Conservation (phyloP, 2,113 vertebrate species). For the Bucco capensis region DNA sequence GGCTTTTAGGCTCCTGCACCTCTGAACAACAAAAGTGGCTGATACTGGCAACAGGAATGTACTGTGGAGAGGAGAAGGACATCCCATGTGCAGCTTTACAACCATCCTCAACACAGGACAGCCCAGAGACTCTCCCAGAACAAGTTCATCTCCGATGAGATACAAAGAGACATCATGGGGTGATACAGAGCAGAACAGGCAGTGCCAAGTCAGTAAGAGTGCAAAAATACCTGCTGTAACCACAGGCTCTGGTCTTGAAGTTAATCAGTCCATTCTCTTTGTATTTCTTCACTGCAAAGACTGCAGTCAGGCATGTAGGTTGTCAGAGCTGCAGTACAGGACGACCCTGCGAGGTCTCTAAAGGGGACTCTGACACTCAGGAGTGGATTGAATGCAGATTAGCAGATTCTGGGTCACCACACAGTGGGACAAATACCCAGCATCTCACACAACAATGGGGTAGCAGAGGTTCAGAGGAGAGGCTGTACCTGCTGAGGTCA, state of each 20-base stretch:
- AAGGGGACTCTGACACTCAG: not conserved
- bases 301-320: not conserved
- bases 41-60: not conserved
- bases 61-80: not conserved
- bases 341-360: fast-evolving
- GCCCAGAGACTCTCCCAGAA: not conserved
- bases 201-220: not conserved
- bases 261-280: not conserved
- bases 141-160: not conserved
- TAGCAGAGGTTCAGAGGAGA: not conserved
- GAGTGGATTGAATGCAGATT: not conserved
- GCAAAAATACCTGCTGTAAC: not conserved
- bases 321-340: not conserved
- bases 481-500: not conserved
- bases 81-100: not conserved
- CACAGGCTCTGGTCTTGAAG: not conserved
- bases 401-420: not conserved
- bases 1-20: not conserved
- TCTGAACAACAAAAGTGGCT: not conserved
- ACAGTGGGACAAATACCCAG: not conserved
- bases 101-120: not conserved
- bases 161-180: not conserved
- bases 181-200: slow-evolving; percentile 2
- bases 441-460: fast-evolving
- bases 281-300: not conserved